Base-by-base conservation (phyloP, 2,888 invertebrate genomes). In the Apodemia mormo region DNA sequence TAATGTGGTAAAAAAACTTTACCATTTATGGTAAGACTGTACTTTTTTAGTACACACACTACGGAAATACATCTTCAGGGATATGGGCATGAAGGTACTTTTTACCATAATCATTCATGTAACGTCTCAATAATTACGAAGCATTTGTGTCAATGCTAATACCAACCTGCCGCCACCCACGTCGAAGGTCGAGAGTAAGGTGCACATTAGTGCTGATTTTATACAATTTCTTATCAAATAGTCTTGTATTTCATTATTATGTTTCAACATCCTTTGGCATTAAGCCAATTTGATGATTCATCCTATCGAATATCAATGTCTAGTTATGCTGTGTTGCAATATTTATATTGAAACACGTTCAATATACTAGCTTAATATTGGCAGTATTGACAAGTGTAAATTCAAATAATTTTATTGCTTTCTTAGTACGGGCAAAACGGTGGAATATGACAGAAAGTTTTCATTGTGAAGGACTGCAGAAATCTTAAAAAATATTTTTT, bases 111-210 rank as follows among this genome's bases (percentile, higher is more conserved):
- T 52, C 37, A 49, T 68, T 37, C 64, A 10, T 79, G 82, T 83
- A 86, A 85, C 86, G 85, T 85, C 80, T 77, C 75, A 83, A 83
- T 80, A 82, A 82, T 84, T 83, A 82, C 80, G 77, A 43, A 79
- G 77, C 78, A 89, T 89, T 86, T 90, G 78, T 89, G 91, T 91
- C 91, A 91, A 89, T 91, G 91, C 83, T 90, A 88, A 87, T 85
- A 83, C 80, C 76, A 76, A 77, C 76, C 77, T 70, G 80, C 83
- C 76, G 79, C 86, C 89, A 83, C 89, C 86, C 85, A 88, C 88
- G 81, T 76, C 73, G 85, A 85, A 90, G 87, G 88, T 83, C 85
- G 81, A 80, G 80, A 80, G 81, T 83, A 84, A 82, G 82, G 79
- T 80, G 81, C 82, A 72, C 66, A 71, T 73, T 66, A 68, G 68